Evolutionary conservation across 2,888 invertebrate genomes (phyloP).

Genomic region (Salticus scenicus): DNA sequence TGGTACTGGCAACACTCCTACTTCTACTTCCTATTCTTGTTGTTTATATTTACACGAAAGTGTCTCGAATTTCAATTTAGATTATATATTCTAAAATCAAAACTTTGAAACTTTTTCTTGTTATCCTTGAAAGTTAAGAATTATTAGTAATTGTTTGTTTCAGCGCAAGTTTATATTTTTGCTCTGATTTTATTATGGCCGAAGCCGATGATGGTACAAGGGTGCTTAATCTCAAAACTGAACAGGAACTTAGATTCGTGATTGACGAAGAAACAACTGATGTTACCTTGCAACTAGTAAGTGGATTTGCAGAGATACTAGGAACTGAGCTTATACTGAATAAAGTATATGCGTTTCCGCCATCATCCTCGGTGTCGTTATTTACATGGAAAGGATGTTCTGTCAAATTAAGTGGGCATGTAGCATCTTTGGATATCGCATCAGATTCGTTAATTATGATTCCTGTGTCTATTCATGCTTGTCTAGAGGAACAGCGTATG

Average conservation of each 20-base stretch:
- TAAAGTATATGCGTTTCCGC: conserved; percentile 90
- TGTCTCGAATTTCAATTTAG: no score
- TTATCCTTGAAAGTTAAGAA: no score
- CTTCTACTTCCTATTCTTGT: no score
- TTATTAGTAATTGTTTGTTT: background rate
- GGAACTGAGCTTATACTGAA: conserved; percentile 96
- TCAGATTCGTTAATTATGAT: conserved; percentile 97
- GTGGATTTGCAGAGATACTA: conserved; percentile 95
- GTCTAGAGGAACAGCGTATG: conserved; percentile 90
- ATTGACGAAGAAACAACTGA: conserved; percentile 85
- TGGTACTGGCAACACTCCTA: no score
- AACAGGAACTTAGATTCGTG: conserved; percentile 95
- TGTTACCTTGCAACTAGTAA: conserved; percentile 86
- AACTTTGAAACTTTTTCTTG: no score
- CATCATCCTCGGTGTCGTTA: conserved; percentile 94
- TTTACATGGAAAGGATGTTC: conserved; percentile 97
- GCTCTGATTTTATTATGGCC: no score
- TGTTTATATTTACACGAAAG: no score
- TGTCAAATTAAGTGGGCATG: conserved; percentile 86
- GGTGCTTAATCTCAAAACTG: conserved; percentile 83
- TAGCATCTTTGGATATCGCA: conserved; percentile 94
- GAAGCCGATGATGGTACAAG: background rate
- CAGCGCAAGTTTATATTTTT: no score
- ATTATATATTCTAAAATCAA: no score
- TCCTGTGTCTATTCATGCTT: conserved; percentile 96